phyloP scores from a whole-genome alignment of 2,888 invertebrate species.

The Drosophila percnosoma region DNA sequence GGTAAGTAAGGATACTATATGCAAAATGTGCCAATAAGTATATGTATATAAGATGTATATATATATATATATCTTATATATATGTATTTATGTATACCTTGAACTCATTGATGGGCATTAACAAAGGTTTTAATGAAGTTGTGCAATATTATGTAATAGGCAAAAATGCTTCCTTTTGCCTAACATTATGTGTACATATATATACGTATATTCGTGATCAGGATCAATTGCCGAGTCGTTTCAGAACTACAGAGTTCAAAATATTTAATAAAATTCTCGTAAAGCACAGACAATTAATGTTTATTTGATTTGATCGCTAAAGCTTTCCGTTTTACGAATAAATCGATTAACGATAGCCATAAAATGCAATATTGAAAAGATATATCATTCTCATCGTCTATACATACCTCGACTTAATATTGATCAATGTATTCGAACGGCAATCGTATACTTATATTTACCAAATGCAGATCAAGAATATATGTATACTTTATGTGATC shows the following conservation, averaged over 20 bases:
- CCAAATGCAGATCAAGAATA: neutral
- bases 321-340: neutral
- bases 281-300: neutral
- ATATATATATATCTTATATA: neutral
- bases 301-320: neutral
- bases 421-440: neutral
- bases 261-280: neutral
- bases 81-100: neutral
- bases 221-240: neutral
- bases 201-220: neutral
- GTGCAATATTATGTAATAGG: neutral
- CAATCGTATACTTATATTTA: neutral
- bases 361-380: neutral
- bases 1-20: conserved; percentile 49
- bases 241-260: neutral
- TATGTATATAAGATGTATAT: neutral
- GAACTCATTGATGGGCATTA: neutral
- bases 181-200: too few species aligned
- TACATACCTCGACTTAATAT: neutral
- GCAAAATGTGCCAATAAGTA: neutral
- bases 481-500: neutral
- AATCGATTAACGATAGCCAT: neutral
- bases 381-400: neutral
- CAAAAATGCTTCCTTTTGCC: too few species aligned
- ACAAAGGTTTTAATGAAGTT: neutral